Percentiles rank a stretch among this genome's conserved stretches.
These are phyloP conservation scores for Neuroterus valhalla DNA, from an alignment of 1,140 invertebrate genomes.

Conservation along the genomic window DNA sequence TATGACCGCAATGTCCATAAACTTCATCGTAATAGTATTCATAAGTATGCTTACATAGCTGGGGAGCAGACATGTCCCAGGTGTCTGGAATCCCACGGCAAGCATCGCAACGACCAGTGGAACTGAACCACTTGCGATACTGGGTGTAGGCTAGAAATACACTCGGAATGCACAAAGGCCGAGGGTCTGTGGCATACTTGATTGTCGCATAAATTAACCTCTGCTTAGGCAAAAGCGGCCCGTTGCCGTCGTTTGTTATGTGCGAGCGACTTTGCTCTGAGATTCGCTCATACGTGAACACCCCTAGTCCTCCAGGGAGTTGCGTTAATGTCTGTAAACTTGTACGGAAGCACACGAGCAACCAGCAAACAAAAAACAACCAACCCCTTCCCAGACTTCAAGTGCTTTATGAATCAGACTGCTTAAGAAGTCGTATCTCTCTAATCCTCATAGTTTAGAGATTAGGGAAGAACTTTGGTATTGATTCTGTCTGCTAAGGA, in stretches of 20 bases:
- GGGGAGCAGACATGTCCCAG: conserved; percentile 45
- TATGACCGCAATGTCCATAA: conserved; percentile 54
- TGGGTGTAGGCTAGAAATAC: conserved; percentile 4
- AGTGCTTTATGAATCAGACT: conserved; percentile 23
- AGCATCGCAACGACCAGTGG: conserved; percentile 44
- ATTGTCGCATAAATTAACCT: conserved; percentile 59
- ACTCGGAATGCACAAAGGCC: conserved; percentile 43
- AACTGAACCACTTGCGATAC: conserved; percentile 18
- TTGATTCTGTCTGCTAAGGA: too few species aligned
- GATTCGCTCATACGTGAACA: conserved; percentile 29
- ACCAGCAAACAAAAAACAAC: conserved; percentile 13
- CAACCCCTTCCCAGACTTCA: not conserved
- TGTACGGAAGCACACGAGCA: conserved; percentile 5
- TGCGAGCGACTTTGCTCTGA: conserved; percentile 34
- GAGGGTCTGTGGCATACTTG: conserved; percentile 48
- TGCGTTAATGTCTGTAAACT: conserved; percentile 25
- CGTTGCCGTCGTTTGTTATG: conserved; percentile 56
- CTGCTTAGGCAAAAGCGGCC: conserved; percentile 55
- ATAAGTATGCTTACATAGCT: conserved; percentile 49
- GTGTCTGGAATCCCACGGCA: conserved; percentile 53
- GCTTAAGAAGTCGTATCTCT: not conserved
- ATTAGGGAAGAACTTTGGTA: too few species aligned
- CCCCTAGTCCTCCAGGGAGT: not conserved
- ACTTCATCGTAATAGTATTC: conserved; percentile 60
- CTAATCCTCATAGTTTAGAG: not conserved